These are phyloP conservation scores for Amphibalanus amphitrite DNA, from an alignment of 1,140 invertebrate genomes.

Conservation along the genomic window DNA sequence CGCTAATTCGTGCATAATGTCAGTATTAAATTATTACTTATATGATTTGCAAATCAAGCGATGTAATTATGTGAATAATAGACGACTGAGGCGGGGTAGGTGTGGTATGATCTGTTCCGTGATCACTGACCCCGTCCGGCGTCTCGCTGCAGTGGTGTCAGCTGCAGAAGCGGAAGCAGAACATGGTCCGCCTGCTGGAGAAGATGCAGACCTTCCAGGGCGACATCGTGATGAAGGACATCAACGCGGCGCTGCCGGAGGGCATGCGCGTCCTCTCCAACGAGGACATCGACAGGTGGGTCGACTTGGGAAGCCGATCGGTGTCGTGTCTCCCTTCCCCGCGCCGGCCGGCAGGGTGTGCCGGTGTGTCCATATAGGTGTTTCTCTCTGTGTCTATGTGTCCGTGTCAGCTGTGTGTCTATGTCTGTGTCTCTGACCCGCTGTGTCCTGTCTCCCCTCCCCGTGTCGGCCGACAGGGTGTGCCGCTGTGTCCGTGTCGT, in stretches of 20 bases:
- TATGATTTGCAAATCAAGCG: too few relatives aligned
- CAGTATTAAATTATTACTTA: too few relatives aligned
- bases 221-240: slow-evolving; percentile 63
- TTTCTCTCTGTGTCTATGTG: too few relatives aligned
- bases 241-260: slow-evolving; percentile 64
- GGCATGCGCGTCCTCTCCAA: slow-evolving; percentile 63
- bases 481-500: not conserved
- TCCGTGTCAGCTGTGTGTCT: not conserved
- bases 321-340: too few relatives aligned
- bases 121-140: too few relatives aligned
- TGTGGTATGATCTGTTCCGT: too few relatives aligned
- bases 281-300: slow-evolving; percentile 59
- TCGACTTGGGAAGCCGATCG: too few relatives aligned
- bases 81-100: too few relatives aligned
- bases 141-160: slow-evolving; percentile 82
- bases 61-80: too few relatives aligned
- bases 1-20: too few relatives aligned
- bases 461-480: not conserved
- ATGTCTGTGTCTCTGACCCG: not conserved
- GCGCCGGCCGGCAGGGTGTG: too few relatives aligned
- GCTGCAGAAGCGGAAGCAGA: slow-evolving; percentile 66
- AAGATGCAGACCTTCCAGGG: slow-evolving; percentile 85
- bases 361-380: not conserved
- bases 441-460: not conserved
- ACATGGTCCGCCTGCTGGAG: slow-evolving; percentile 60